Conservation (phyloP, 2,888 invertebrate genomes). For the Xestia rhomboidea region DNA sequence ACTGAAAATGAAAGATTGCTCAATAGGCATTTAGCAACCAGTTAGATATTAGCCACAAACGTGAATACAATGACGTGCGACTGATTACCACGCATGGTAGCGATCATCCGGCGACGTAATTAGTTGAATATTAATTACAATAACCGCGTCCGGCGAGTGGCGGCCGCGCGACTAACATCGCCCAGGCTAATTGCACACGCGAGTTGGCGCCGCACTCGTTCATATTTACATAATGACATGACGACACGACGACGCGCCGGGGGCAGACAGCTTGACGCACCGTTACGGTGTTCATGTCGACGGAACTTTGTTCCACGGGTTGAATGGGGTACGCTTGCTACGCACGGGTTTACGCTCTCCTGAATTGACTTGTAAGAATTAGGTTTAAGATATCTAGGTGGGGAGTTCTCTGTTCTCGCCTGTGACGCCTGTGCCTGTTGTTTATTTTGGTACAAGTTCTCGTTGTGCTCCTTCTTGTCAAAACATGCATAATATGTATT, state of each 20-base stretch:
- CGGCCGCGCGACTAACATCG: not conserved
- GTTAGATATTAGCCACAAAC: not conserved
- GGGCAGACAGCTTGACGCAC: not conserved
- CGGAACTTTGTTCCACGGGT: not conserved
- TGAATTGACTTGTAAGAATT: not conserved
- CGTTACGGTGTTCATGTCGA: not conserved
- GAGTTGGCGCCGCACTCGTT: not conserved
- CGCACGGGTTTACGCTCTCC: not conserved
- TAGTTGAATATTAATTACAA: constrained; percentile 40
- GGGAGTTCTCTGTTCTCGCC: not conserved
- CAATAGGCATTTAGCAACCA: not conserved
- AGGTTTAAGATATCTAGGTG: not conserved
- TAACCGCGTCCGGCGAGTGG: not conserved
- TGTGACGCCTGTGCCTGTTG: not conserved
- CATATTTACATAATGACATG: constrained; percentile 7
- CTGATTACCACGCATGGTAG: constrained; percentile 5
- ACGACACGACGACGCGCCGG: not conserved
- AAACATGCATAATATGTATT: not conserved
- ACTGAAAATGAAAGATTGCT: constrained; percentile 12
- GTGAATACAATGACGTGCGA: not conserved
- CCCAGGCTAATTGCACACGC: not conserved
- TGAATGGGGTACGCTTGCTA: not conserved
- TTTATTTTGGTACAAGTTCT: not conserved
- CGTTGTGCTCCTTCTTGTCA: not conserved
- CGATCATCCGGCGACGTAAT: constrained; percentile 5